A percentile compares a stretch with the other conserved stretches of the same genome.
These are phyloP conservation scores for Bombus confusus DNA, from an alignment of 1,140 invertebrate genomes.

Conservation along the genomic window DNA sequence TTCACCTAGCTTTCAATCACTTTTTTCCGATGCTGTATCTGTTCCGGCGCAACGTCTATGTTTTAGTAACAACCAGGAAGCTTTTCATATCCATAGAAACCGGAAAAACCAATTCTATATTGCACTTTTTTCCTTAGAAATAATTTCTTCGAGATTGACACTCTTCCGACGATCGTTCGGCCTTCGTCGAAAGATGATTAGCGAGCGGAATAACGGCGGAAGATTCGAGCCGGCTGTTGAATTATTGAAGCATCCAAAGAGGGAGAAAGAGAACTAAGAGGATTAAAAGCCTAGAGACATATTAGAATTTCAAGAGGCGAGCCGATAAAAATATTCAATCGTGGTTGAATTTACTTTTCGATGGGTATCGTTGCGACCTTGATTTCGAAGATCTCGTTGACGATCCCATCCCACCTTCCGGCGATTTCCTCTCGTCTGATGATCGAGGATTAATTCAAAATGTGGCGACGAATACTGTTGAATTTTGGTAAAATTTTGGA, in stretches of 20 bases:
- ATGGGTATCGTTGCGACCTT: constrained; percentile 38
- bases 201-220: constrained; percentile 7
- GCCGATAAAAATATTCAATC: constrained; percentile 26
- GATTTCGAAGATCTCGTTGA: constrained; percentile 26
- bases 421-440: not conserved
- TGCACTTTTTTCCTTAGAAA: not conserved
- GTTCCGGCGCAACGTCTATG: too few species aligned
- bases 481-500: not conserved
- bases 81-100: too few species aligned
- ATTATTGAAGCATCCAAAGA: constrained; percentile 26
- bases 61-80: too few species aligned
- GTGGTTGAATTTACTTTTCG: constrained; percentile 36
- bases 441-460: constrained; percentile 1
- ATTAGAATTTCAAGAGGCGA: constrained; percentile 48
- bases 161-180: not conserved
- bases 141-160: not conserved
- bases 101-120: too few species aligned
- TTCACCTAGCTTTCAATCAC: constrained; percentile 28
- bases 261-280: not conserved
- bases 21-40: not conserved
- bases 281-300: constrained; percentile 37
- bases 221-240: constrained; percentile 6
- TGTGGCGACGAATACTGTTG: not conserved
- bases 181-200: not conserved
- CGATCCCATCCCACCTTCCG: not conserved